Base-by-base conservation (phyloP, 2,113 vertebrate species). In the Tragelaphus strepsiceros region DNA sequence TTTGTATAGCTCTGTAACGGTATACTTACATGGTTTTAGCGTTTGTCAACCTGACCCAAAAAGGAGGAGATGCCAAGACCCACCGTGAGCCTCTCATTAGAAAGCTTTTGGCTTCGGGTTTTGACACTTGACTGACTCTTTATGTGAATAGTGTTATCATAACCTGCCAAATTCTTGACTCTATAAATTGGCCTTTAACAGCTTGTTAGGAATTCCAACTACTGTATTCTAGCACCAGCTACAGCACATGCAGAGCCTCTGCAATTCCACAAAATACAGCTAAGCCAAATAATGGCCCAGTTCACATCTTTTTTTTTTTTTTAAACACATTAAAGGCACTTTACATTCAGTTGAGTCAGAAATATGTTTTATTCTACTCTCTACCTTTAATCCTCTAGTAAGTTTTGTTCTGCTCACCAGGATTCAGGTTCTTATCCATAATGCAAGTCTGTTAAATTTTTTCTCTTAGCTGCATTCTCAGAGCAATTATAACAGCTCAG, bases 11-110 rank as follows among this genome's bases (percentile, higher is more conserved):
- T 96, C 92, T 62, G 3, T 54, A 32, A 51, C 78, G 59, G 62
- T 64, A 28, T 10, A 53, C 71, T 43, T 81, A 13, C 4, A 1
- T 2, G 16, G 30, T 59, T 89, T 5, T 61, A 32, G n/a, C 49
- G 11, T 96, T 96, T 93, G 93, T 97, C 97, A 98, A 21, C 96
- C 43, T 93, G 61, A 85, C 35, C 85, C 26, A 7, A 61, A 82
- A 93, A 97, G 35, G 16, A 16, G 12, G 21, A 78, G 80, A 94
- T 92, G 93, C 81, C 97, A 93, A 97, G 92, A 6, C 90, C 35
- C 46, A 80, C 5, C 3, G 32, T 77, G 88, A 88, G 89, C 22
- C 24, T 53, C 43, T 59, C 16, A 30, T 97, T 96, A 95, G 85
- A 91, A 97, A 93, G 49, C 19, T 17, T 74, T 94, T 84, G 84